Percentiles rank a stretch among this genome's conserved stretches.
These are phyloP conservation scores for Trinectes maculatus DNA, from an alignment of 2,113 vertebrate species.

Conservation along the genomic window DNA sequence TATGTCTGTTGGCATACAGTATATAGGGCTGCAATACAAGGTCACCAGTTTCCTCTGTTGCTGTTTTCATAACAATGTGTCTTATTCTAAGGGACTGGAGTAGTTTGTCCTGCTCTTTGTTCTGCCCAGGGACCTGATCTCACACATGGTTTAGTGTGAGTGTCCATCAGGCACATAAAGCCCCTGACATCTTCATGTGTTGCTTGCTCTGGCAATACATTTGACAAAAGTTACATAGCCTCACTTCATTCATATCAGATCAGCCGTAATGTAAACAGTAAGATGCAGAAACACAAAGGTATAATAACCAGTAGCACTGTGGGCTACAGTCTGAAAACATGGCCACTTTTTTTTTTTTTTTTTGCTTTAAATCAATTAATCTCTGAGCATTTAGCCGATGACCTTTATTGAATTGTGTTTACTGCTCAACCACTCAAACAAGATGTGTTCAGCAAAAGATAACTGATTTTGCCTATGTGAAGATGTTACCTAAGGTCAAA, in stretches of 20 bases:
- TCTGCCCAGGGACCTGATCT: no score
- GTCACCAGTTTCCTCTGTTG: background rate
- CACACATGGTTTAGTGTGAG: no score
- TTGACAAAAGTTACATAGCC: background rate
- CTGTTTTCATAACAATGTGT: background rate
- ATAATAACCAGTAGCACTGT: no score
- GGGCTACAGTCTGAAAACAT: conserved; percentile 5
- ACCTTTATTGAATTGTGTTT: background rate
- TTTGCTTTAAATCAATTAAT: no score
- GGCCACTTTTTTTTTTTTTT: background rate
- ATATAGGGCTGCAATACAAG: no score
- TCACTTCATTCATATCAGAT: conserved; percentile 28
- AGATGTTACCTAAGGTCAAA: background rate
- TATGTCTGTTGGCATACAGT: no score
- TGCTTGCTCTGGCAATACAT: background rate
- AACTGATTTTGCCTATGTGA: background rate
- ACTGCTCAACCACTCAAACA: no score
- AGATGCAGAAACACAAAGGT: background rate
- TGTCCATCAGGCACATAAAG: no score
- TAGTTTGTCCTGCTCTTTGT: background rate
- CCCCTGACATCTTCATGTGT: no score
- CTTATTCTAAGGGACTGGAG: background rate
- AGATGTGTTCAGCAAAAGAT: no score
- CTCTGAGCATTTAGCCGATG: background rate
- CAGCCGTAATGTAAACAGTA: conserved; percentile 7